Conservation (phyloP, 2,888 invertebrate species). For the Boloria selene region DNA sequence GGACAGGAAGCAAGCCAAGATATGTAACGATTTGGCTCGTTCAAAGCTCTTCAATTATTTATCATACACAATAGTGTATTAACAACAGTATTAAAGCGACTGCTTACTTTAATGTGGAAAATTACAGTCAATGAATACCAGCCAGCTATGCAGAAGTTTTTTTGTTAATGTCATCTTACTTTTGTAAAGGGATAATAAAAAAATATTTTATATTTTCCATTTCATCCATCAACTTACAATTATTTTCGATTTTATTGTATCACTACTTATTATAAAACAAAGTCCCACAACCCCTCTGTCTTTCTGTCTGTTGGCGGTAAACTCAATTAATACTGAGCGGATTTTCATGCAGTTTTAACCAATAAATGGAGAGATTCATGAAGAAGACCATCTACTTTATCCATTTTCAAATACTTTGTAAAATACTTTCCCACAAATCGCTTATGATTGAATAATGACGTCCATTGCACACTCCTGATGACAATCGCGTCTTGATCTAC, state of each 20-base stretch:
- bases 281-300: too few relatives aligned
- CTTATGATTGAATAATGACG: neutral
- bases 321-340: neutral
- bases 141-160: neutral
- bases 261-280: too few relatives aligned
- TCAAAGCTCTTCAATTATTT: conserved; percentile 20
- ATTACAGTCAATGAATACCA: neutral
- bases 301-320: too few relatives aligned
- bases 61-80: conserved; percentile 20
- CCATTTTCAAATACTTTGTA: too few relatives aligned
- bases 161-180: neutral
- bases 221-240: too few relatives aligned
- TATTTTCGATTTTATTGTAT: too few relatives aligned
- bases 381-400: too few relatives aligned
- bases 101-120: neutral
- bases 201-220: too few relatives aligned
- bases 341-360: neutral
- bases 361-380: neutral
- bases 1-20: conserved; percentile 10
- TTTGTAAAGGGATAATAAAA: too few relatives aligned
- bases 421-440: neutral
- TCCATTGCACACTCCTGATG: conserved; percentile 13
- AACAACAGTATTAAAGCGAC: conserved; percentile 10
- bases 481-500: conserved; percentile 21
- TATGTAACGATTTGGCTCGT: conserved; percentile 14